Evolutionary conservation across 2,113 vertebrate genomes (phyloP).

Genomic region (Colaptes auratus): DNA sequence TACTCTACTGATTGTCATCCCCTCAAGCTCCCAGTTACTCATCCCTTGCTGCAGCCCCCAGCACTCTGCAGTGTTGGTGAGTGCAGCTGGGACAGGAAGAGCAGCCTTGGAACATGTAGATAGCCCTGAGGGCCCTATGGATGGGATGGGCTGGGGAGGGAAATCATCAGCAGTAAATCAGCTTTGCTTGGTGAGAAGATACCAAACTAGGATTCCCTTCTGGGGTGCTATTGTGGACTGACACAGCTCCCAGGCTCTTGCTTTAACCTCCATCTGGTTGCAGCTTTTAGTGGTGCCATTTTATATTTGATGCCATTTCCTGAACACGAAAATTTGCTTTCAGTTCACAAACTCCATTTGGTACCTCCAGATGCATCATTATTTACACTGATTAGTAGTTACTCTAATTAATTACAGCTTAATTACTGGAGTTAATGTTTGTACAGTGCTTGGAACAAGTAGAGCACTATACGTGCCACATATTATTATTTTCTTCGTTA

Average conservation of each 20-base stretch:
- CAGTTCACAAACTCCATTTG: conserved; percentile 53
- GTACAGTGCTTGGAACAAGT: conserved; percentile 68
- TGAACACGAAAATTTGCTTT: conserved; percentile 54
- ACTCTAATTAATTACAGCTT: conserved; percentile 70
- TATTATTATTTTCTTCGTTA: conserved; percentile 55
- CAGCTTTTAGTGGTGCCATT: conserved; percentile 12
- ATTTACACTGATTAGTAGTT: conserved; percentile 73
- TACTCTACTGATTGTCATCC: neutral
- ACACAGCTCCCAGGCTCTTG: neutral
- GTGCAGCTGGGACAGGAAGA: neutral
- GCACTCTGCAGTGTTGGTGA: neutral
- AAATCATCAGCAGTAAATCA: neutral
- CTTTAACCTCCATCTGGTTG: neutral
- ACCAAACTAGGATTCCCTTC: neutral
- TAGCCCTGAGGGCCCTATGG: accelerated
- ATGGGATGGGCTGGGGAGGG: neutral
- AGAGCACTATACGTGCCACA: conserved; percentile 38
- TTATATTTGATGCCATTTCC: conserved; percentile 1
- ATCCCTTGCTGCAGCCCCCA: neutral
- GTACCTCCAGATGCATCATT: conserved; percentile 68
- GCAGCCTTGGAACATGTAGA: neutral
- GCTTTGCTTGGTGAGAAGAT: neutral
- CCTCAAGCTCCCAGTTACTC: neutral
- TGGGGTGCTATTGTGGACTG: accelerated
- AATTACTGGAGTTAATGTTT: conserved; percentile 71